Conservation (phyloP, 2,797 vertebrate genomes). For the Apogon hyalosoma region DNA sequence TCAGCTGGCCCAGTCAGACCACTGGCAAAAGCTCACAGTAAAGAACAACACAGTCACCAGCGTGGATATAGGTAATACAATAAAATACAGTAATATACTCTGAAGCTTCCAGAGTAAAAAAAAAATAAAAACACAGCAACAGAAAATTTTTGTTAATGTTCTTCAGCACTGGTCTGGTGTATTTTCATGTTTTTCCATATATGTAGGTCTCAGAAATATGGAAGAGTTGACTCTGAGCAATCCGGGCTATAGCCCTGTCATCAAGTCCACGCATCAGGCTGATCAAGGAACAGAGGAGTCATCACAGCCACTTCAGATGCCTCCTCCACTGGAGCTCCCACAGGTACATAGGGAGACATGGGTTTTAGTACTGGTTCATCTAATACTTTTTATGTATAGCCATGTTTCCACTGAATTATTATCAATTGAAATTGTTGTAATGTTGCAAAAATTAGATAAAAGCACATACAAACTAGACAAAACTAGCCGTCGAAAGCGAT, state of each 20-base stretch:
- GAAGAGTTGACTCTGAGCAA: constrained; percentile 39
- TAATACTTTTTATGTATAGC: too few species aligned
- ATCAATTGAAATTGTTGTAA: not conserved
- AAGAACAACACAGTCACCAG: constrained; percentile 70
- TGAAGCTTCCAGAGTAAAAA: not conserved
- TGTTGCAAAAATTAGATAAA: not conserved
- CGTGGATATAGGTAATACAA: constrained; percentile 47
- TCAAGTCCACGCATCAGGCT: not conserved
- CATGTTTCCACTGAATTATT: too few species aligned
- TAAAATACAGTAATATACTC: too few species aligned
- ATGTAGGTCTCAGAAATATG: constrained; percentile 37
- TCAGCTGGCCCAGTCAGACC: constrained; percentile 85
- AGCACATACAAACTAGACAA: too few species aligned
- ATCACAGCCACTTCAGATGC: constrained; percentile 46
- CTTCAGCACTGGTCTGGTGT: not conserved
- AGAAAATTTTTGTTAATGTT: not conserved
- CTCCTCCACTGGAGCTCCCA: constrained; percentile 72
- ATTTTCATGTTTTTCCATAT: not conserved
- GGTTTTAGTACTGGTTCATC: too few species aligned
- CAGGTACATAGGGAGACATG: constrained; percentile 44
- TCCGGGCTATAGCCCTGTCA: not conserved
- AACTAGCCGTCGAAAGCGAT: too few species aligned
- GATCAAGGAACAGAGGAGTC: not conserved
- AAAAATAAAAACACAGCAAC: too few species aligned
- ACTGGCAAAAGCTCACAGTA: constrained; percentile 81